These are phyloP conservation scores for Hydropsyche betteni DNA, from an alignment of 2,888 invertebrate species.

Conservation along the genomic window DNA sequence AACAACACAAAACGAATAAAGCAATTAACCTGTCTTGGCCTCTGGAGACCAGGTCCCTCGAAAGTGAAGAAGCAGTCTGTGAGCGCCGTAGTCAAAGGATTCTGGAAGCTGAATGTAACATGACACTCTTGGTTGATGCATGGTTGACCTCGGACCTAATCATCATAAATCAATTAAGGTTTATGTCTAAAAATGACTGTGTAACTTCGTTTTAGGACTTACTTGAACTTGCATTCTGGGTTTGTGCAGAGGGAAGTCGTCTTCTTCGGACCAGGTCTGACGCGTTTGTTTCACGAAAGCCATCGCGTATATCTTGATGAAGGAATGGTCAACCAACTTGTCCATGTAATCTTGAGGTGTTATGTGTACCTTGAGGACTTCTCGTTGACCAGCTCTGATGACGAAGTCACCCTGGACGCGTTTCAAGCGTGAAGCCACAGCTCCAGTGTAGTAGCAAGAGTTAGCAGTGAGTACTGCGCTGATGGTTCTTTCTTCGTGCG, in stretches of 20 bases:
- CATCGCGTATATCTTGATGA: conserved; percentile 78
- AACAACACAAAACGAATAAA: background rate
- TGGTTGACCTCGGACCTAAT: conserved; percentile 63
- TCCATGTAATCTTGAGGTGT: conserved; percentile 74
- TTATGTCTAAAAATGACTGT: background rate
- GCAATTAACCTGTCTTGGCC: conserved; percentile 65
- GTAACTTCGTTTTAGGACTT: conserved; percentile 42
- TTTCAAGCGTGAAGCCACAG: conserved; percentile 71
- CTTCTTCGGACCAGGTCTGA: conserved; percentile 79
- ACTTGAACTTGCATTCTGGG: conserved; percentile 74
- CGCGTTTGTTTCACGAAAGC: conserved; percentile 76
- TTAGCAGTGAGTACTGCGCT: conserved; percentile 71
- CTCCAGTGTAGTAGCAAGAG: conserved; percentile 76
- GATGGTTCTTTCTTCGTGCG: conserved; percentile 70
- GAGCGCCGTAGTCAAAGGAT: conserved; percentile 71
- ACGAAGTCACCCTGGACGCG: conserved; percentile 70
- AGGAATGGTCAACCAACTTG: conserved; percentile 74
- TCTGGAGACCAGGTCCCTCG: conserved; percentile 74
- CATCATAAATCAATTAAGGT: background rate
- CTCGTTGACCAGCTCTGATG: conserved; percentile 70
- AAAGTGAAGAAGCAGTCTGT: conserved; percentile 75
- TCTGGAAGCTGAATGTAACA: conserved; percentile 71
- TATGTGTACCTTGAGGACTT: conserved; percentile 70
- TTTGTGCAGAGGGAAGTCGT: conserved; percentile 75
- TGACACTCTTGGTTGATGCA: conserved; percentile 66